Evolutionary conservation across 2,797 vertebrate species (phyloP).

Genomic region (Fistularia commersonii): DNA sequence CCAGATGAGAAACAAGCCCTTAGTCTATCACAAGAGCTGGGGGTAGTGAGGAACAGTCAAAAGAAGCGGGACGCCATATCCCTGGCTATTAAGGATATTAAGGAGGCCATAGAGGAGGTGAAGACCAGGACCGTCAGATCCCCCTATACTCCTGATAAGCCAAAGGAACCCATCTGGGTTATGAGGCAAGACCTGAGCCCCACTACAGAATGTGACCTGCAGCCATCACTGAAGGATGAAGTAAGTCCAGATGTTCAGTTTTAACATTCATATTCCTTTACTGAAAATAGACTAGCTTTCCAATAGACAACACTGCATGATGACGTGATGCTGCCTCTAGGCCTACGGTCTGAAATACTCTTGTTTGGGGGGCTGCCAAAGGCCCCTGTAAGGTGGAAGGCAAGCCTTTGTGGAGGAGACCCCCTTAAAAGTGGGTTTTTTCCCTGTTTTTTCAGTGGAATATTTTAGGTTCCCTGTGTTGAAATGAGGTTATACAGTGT

Average conservation of each 20-base stretch:
- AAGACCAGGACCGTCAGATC: slow-evolving; percentile 95
- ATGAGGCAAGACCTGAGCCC: slow-evolving; percentile 97
- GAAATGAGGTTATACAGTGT: too few species aligned
- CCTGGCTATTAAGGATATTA: slow-evolving; percentile 96
- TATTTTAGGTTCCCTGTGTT: too few species aligned
- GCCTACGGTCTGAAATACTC: too few species aligned
- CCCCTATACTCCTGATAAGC: slow-evolving; percentile 95
- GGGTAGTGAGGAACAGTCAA: slow-evolving; percentile 72
- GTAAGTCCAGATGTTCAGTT: slow-evolving; percentile 75
- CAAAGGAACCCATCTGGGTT: slow-evolving; percentile 96
- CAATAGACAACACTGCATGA: too few species aligned
- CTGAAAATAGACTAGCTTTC: not conserved
- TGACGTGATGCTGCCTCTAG: too few species aligned
- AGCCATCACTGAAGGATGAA: slow-evolving; percentile 82
- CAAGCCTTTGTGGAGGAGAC: too few species aligned
- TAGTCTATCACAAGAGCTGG: slow-evolving; percentile 45
- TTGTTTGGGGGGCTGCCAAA: too few species aligned
- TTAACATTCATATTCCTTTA: not conserved
- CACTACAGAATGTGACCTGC: slow-evolving; percentile 84
- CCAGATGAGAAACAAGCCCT: slow-evolving; percentile 8
- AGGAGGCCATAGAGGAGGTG: slow-evolving; percentile 96
- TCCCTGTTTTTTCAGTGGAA: too few species aligned
- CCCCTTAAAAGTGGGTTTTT: too few species aligned
- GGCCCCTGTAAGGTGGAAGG: too few species aligned
- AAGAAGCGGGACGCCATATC: slow-evolving; percentile 94